Evolutionary conservation across 2,797 vertebrate genomes (phyloP), one percentile per base, ranked within the genome.

Genomic region (Hippocampus kuda): DNA sequence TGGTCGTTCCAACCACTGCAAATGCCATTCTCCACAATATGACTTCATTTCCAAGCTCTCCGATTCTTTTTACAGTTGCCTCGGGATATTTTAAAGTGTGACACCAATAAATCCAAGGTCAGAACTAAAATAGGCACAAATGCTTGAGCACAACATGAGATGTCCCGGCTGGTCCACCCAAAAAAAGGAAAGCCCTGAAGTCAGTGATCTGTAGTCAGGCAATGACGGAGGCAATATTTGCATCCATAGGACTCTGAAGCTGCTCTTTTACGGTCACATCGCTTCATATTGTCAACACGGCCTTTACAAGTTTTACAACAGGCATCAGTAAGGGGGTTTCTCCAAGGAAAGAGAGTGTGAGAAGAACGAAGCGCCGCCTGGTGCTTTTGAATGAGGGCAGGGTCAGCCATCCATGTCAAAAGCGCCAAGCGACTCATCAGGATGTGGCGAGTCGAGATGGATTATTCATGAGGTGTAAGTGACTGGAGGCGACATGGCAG

Each of bases 391-490:
- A 65, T 48, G 42, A 26, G 27, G 18, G 68, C 12, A 59, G 41
- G 68, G 75, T 79, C 69, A 78, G 72, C 77, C 75, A 77, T 42
- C 79, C 76, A 60, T 82, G 71, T 71, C 68, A 78, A 26, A 78
- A 62, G 15, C 53, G 56, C 70, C n/a, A 70, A 74, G 67, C 78
- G 70, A 78, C 73, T 79, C 72, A 77, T 73, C 12, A 13, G 68
- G 75, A 78, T 68, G 60, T 0, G 53, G 34, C 53, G 71, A 78
- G 79, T 84, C 76, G 53, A 57, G 38, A 75, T 42, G 65, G 71
- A 81, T 83, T 81, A 85, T 80, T 83, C 74, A 74, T 69, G 16
- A 78, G 63, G 75, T 11, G 68, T 67, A 69, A 62, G 69, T 62
- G 62, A 74, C 77, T 11, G 12, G 27, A 61, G 73, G 79, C 56